Conservation (phyloP, 64 coral and sea anemone genomes). For the Actinia tenebrosa region DNA sequence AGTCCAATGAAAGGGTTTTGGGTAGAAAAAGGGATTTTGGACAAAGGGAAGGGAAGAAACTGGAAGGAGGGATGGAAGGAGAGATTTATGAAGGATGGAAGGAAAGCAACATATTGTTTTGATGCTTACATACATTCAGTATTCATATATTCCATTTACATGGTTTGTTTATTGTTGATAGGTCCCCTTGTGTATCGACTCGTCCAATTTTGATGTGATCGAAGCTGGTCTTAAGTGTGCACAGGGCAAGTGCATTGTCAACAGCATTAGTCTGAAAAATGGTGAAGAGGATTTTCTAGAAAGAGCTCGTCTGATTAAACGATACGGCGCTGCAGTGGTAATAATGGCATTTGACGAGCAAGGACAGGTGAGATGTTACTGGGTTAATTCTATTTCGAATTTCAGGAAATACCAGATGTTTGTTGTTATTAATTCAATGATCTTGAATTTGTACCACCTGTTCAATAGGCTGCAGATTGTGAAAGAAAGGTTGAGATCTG, state of each 20-base stretch:
- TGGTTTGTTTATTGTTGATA: background rate
- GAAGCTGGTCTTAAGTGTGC: slow-evolving; percentile 95
- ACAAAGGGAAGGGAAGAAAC: background rate
- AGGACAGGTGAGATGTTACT: slow-evolving; percentile 60
- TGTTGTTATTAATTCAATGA: no score
- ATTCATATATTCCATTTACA: no score
- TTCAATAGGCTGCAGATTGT: slow-evolving; percentile 70
- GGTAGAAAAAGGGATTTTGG: no score
- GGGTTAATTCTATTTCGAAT: no score
- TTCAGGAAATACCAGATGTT: no score
- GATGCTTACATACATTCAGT: no score
- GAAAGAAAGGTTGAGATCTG: slow-evolving; percentile 90
- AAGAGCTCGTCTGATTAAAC: slow-evolving; percentile 83
- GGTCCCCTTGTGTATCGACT: slow-evolving; percentile 99
- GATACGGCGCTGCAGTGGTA: slow-evolving; percentile 87
- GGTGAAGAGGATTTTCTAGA: slow-evolving; percentile 90
- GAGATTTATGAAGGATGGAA: no score
- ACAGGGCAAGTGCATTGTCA: slow-evolving; percentile 98
- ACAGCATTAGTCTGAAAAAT: slow-evolving; percentile 97
- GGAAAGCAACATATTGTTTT: no score
- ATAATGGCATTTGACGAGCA: slow-evolving; percentile 98
- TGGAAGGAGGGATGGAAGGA: background rate
- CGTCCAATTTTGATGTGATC: slow-evolving; percentile 95
- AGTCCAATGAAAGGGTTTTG: no score
- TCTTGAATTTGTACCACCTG: background rate